Conservation (phyloP, 2,888 invertebrate genomes). For the Lycia hirtaria region DNA sequence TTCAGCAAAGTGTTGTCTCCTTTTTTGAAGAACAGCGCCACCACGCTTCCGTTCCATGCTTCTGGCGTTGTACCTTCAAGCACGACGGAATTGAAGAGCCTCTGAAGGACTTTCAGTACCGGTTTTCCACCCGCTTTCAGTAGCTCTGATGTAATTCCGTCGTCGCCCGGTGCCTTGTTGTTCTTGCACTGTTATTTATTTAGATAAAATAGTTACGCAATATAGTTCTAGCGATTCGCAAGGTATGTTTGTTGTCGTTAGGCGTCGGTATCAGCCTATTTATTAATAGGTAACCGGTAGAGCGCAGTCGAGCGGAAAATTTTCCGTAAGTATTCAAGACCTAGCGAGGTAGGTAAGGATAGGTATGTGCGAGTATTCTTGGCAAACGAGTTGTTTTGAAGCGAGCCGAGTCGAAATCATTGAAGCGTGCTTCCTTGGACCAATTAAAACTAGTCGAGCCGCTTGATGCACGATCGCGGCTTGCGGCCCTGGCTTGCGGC, state of each 20-base stretch:
- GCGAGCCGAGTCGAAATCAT: conserved; percentile 55
- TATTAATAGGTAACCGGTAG: conserved; percentile 19
- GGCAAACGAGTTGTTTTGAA: conserved; percentile 46
- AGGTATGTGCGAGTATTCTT: conserved; percentile 43
- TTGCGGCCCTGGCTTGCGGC: conserved; percentile 27
- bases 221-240: background rate
- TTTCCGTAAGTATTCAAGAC: conserved; percentile 29
- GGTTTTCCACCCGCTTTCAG: too few relatives aligned
- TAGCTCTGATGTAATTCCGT: too few relatives aligned
- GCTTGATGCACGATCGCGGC: conserved; percentile 27
- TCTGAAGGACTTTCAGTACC: too few relatives aligned
- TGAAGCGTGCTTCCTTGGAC: conserved; percentile 76
- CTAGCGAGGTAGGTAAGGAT: conserved; percentile 34
- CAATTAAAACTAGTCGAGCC: conserved; percentile 67
- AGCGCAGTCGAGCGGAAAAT: conserved; percentile 26
- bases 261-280: conserved; percentile 12
- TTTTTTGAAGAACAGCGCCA: too few relatives aligned
- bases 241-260: conserved; percentile 5
- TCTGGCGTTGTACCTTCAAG: too few relatives aligned
- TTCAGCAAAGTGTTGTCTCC: too few relatives aligned
- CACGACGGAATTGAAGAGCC: too few relatives aligned
- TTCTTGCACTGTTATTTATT: background rate
- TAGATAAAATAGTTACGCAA: conserved; percentile 3
- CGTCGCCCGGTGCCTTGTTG: too few relatives aligned
- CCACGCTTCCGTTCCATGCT: too few relatives aligned